Evolutionary conservation across 2,113 vertebrate species (phyloP).

Genomic region (Gymnogyps californianus): DNA sequence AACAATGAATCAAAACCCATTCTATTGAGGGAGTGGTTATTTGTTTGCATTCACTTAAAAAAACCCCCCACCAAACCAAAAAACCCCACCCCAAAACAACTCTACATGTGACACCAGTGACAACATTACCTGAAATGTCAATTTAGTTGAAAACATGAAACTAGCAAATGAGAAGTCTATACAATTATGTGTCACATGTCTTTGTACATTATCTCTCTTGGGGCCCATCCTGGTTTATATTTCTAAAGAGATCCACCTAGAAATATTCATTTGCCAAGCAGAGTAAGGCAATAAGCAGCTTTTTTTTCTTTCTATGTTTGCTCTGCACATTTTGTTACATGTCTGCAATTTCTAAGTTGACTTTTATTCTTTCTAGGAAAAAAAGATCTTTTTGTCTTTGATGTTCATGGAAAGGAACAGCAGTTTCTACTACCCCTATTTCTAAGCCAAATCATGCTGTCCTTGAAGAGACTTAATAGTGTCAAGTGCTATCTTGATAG

Average conservation of each 20-base stretch:
- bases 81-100: neutral
- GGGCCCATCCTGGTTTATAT: neutral
- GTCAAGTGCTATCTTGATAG: neutral
- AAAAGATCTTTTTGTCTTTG: neutral
- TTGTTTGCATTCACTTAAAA: neutral
- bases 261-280: neutral
- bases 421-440: neutral
- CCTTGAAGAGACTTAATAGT: conserved; percentile 9
- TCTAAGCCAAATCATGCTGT: conserved; percentile 30
- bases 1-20: neutral
- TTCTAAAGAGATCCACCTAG: no score
- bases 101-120: neutral
- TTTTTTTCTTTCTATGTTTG: neutral
- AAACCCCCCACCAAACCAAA: neutral
- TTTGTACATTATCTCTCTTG: neutral
- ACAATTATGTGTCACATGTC: neutral
- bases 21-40: neutral
- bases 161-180: neutral
- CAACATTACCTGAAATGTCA: neutral
- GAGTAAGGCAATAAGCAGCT: neutral
- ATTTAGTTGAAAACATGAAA: neutral
- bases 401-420: neutral
- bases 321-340: neutral
- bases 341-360: neutral
- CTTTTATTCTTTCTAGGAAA: neutral